Base-by-base conservation (phyloP, 2,797 vertebrate species). In the Erethizon dorsatum region DNA sequence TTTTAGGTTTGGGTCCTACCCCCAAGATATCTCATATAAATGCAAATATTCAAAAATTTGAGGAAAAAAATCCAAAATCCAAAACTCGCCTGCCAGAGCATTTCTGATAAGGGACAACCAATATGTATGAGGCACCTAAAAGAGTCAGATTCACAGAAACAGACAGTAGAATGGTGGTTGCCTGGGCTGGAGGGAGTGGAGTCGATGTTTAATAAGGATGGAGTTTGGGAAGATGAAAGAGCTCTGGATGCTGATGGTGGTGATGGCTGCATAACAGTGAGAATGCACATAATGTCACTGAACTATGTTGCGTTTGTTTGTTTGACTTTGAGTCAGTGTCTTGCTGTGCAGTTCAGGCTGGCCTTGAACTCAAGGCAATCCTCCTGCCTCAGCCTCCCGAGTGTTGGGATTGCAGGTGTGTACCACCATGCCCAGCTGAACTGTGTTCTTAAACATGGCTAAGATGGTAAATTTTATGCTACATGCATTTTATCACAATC, bases 171-270 rank as follows among this genome's bases (percentile, higher is more conserved):
- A 52, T 1, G 24, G 52, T 33, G 57, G 47, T 26, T 31, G 33
- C 15, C 9, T 22, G 2, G 26, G 65, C 33, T n/a, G 28, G 2
- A 12, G 12, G 1, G 13, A 2, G 31, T 5, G 41, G 18, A 41
- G 15, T 22, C 1, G 13, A 22, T 28, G 22, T 37, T 83, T 56
- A 57, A 26, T 1, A 33, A 79, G 33, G 8, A 57, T 17, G 73
- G 17, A 11, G 22, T 83, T 63, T 15, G 13, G 37, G 12, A 57
- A 69, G 69, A 77, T 50, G 28, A 78, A 47, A 61, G 59, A 37
- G 47, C 10, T 57, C 83, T 37, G 28, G 22, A 18, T 8, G 50
- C 47, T 33, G 6, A 26, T 0, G 37, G 37, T 45, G n/a, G 59
- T 26, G 54, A 57, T 1, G 4, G 84, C 11, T 2, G 2, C 56